phyloP scores from a whole-genome alignment of 2,113 vertebrate species.

The Camarhynchus parvulus region DNA sequence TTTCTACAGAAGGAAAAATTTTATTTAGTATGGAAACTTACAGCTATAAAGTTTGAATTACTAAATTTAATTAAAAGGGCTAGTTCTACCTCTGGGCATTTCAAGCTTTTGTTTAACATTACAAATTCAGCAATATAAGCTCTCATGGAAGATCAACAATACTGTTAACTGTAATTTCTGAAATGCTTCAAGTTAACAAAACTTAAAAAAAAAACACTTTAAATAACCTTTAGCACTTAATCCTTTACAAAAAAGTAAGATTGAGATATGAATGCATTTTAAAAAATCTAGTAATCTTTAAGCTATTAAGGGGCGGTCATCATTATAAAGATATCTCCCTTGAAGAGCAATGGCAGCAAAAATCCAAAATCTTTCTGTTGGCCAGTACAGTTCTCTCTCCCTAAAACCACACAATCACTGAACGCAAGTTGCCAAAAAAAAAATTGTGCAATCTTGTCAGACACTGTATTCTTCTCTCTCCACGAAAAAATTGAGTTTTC shows the following conservation, averaged over 20 bases:
- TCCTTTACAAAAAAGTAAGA: neutral
- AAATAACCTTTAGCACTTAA: neutral
- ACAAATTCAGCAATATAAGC: neutral
- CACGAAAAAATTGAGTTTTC: neutral
- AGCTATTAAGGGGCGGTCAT: neutral
- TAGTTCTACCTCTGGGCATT: neutral
- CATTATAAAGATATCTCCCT: neutral
- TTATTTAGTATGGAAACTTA: neutral
- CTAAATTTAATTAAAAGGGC: neutral
- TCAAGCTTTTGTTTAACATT: neutral
- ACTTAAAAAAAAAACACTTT: neutral
- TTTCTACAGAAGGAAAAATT: neutral
- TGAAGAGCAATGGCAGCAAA: neutral
- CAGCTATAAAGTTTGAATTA: neutral
- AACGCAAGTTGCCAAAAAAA: neutral
- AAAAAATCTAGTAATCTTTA: neutral
- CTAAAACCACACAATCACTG: neutral
- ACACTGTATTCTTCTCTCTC: neutral
- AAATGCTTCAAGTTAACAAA: neutral
- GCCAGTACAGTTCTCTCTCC: neutral
- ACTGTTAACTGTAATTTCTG: neutral
- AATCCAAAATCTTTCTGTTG: neutral
- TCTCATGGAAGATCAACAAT: neutral
- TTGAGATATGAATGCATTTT: neutral
- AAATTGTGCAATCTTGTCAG: neutral